Evolutionary conservation across 2,113 vertebrate genomes (phyloP), one percentile per base, ranked within the genome.

Genomic region (Reinhardtius hippoglossoides): DNA sequence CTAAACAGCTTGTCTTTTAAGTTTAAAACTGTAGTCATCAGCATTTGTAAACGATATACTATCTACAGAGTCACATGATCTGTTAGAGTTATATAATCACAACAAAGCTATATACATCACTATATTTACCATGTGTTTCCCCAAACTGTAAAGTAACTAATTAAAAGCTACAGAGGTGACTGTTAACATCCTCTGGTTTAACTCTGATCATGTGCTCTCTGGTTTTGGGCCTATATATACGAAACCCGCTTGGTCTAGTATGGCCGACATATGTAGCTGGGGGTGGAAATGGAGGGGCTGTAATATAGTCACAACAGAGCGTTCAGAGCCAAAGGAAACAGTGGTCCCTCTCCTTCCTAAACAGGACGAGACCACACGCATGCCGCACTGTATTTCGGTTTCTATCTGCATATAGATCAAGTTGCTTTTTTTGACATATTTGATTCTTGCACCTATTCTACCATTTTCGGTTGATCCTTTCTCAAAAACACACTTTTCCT

Each of bases 221-320:
- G 48, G 14, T 52, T 59, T 24, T 27, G 57, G 65, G 55, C 21
- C 35, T 74, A 20, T 67, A 42, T 20, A 35, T 55, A 61, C n/a
- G 4, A 16, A 55, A 4, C 5, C 66, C 3, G 24, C 65, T 40
- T 12, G 52, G 21, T 59, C 50, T 23, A 31, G 58, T 82, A 74
- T 74, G 71, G 57, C 52, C 76, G 76, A 87, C 84, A 85, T 85
- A 77, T 82, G 86, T 76, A 74, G 78, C 0, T 67, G 87, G 71
- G 80, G 68, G 81, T 74, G n/a, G 59, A 60, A 60, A 63, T 50
- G 67, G 69, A 77, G 72, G 77, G 52, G 87, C 86, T 87, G 82
- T 96, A 96, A 95, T 95, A 95, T 93, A 96, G 96, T 97, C 95
- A 96, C 94, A 97, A 96, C 95, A 95, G 94, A 92, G 94, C 87